Conservation (phyloP, 2,888 invertebrate genomes). For the Leucophora obtusa region DNA sequence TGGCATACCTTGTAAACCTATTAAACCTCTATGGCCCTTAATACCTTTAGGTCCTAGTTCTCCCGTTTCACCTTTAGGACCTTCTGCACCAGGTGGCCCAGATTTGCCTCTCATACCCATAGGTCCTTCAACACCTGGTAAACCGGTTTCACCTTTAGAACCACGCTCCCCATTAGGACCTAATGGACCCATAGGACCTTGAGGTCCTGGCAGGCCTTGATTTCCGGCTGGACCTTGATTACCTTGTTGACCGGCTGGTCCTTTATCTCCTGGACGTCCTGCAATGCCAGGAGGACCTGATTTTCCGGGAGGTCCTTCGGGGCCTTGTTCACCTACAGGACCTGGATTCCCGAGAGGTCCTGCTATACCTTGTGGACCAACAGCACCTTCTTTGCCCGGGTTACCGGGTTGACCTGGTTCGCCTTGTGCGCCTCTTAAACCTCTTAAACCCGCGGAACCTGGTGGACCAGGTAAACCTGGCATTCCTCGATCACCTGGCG, state of each 20-base stretch:
- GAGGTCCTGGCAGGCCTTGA: conserved; percentile 70
- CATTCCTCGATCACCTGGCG: conserved; percentile 75
- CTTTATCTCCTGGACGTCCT: conserved; percentile 88
- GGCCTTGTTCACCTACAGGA: conserved; percentile 81
- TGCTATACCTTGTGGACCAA: conserved; percentile 81
- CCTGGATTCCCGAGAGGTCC: conserved; percentile 85
- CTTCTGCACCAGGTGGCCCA: conserved; percentile 87
- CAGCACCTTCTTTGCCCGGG: conserved; percentile 83
- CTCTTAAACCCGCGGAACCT: conserved; percentile 69
- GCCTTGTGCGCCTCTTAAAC: conserved; percentile 81
- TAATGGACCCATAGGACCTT: conserved; percentile 69
- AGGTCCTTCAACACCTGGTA: conserved; percentile 87
- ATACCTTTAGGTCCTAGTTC: conserved; percentile 85
- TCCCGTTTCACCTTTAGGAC: conserved; percentile 82
- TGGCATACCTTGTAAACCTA: conserved; percentile 88
- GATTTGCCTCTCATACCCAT: conserved; percentile 88
- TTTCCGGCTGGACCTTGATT: conserved; percentile 69
- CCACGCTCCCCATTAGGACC: conserved; percentile 83
- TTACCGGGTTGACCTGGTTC: conserved; percentile 87
- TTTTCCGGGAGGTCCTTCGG: conserved; percentile 83
- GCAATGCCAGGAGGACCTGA: conserved; percentile 85
- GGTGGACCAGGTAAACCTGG: conserved; percentile 72
- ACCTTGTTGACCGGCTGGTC: conserved; percentile 81
- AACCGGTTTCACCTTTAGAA: conserved; percentile 85
- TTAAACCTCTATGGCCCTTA: conserved; percentile 91